Base-by-base conservation (phyloP, 2,113 vertebrate species). In the Brachionichthys hirsutus region DNA sequence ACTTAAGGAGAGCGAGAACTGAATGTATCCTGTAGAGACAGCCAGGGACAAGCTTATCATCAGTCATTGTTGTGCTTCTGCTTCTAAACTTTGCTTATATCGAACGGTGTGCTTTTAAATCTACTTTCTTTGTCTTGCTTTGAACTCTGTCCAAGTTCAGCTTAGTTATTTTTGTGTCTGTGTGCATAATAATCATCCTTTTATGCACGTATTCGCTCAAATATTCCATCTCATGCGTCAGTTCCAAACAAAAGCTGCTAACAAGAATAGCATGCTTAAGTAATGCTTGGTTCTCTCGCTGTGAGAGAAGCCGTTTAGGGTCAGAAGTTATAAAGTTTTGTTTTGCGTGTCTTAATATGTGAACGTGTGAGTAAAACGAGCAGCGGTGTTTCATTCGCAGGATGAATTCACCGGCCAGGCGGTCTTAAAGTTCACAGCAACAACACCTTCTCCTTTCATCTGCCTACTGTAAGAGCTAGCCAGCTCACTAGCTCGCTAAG, bases 381-480 rank as follows among this genome's bases (percentile, higher is more conserved):
- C 38, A 62, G 22, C 20, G 6, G 34, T 44, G 59, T 60, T 18
- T 70, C 6, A 1, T 18, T 22, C 14, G 44, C 41, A 17, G 47
- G 35, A 42, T 42, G 14, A 35, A 59, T 67, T 35, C 67, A 65
- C 18, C 65, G 55, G 36, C 17, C 48, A 38, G 49, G 52, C 12
- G 5, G 53, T 75, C 44, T 73, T 49, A 67, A 71, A 62, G 54
- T 77, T 72, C 40, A 70, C 48, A 0, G 48, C 53, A 58, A 36
- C 66, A 70, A 73, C 82, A 84, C 73, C 80, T 75, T 77, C 70
- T 42, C 43, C 51, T 68, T 62, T 64, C 54, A 59, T 75, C 61
- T 65, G 73, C 70, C 73, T 67, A 65, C 53, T 69, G 59, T 45
- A 69, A 67, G 65, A 54, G 68, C 73, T 68, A 69, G 41, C 56